Percentiles rank a stretch among this genome's conserved stretches.
phyloP scores from a whole-genome alignment of 2,113 vertebrate species.

The Boulengeromyrus knoepffleri region DNA sequence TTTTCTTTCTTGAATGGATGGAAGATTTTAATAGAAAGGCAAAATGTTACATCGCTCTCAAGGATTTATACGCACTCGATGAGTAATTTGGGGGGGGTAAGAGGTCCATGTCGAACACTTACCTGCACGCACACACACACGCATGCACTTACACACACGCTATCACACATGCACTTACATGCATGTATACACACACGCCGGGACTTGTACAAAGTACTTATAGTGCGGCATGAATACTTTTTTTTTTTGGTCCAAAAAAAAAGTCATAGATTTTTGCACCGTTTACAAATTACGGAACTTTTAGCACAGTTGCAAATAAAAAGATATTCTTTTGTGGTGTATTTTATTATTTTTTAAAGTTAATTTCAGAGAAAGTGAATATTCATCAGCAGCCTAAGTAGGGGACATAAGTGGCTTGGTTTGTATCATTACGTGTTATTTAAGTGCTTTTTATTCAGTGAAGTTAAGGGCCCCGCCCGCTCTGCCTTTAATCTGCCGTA shows the following conservation, averaged over 20 bases:
- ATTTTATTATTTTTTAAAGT: background rate
- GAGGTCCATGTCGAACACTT: slow-evolving; percentile 22
- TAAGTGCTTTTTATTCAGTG: slow-evolving; percentile 64
- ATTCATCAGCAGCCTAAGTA: slow-evolving; percentile 40
- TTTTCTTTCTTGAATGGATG: slow-evolving; percentile 14
- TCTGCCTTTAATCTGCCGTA: slow-evolving; percentile 35
- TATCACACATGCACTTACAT: background rate
- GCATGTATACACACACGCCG: background rate
- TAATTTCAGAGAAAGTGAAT: slow-evolving; percentile 56
- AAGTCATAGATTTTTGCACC: slow-evolving; percentile 31
- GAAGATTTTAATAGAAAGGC: slow-evolving; percentile 26
- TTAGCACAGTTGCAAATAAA: slow-evolving; percentile 33
- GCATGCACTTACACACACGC: background rate
- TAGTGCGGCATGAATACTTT: background rate
- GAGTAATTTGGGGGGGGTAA: slow-evolving; percentile 42
- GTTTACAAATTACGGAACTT: slow-evolving; percentile 66
- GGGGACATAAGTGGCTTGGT: slow-evolving; percentile 37
- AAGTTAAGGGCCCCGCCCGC: slow-evolving; percentile 57
- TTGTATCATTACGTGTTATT: slow-evolving; percentile 57
- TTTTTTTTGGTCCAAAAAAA: background rate
- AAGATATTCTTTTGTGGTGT: background rate
- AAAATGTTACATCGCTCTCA: slow-evolving; percentile 3
- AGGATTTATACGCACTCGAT: slow-evolving; percentile 42
- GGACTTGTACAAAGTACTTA: background rate
- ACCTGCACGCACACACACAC: background rate